phyloP scores from a whole-genome alignment of 2,797 vertebrate genomes.

The Chelon auratus region DNA sequence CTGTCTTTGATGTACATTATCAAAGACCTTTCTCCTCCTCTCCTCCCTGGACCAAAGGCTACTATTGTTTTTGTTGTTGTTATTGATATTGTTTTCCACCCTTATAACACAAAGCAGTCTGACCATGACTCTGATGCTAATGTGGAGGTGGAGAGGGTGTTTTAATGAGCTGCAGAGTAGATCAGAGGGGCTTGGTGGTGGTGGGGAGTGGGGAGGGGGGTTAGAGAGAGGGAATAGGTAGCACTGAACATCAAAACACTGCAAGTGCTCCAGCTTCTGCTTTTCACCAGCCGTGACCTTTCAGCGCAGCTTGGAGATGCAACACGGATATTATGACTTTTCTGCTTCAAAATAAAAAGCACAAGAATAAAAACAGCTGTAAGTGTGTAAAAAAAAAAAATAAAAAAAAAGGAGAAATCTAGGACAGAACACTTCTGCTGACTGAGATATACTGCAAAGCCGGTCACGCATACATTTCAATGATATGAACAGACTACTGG shows the following conservation, averaged over 20 bases:
- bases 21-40: constrained; percentile 83
- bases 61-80: constrained; percentile 89
- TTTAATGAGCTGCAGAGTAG: constrained; percentile 82
- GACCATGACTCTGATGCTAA: constrained; percentile 89
- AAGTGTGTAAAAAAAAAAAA: background rate
- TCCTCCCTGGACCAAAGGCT: constrained; percentile 85
- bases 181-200: constrained; percentile 79
- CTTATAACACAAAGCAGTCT: constrained; percentile 86
- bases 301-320: constrained; percentile 44
- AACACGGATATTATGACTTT: constrained; percentile 47
- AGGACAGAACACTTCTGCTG: background rate
- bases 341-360: constrained; percentile 32
- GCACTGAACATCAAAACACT: constrained; percentile 83
- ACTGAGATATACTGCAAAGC: no score
- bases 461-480: no score
- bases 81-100: constrained; percentile 84
- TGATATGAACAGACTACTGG: no score
- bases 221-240: constrained; percentile 76
- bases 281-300: constrained; percentile 75
- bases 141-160: constrained; percentile 83
- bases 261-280: constrained; percentile 61
- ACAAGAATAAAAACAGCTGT: background rate
- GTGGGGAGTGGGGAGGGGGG: constrained; percentile 65
- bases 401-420: background rate
- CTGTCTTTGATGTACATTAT: constrained; percentile 82